Percentiles rank a stretch among this genome's conserved stretches.
These are phyloP conservation scores for Chauna torquata DNA, from an alignment of 2,113 vertebrate genomes.

Conservation along the genomic window DNA sequence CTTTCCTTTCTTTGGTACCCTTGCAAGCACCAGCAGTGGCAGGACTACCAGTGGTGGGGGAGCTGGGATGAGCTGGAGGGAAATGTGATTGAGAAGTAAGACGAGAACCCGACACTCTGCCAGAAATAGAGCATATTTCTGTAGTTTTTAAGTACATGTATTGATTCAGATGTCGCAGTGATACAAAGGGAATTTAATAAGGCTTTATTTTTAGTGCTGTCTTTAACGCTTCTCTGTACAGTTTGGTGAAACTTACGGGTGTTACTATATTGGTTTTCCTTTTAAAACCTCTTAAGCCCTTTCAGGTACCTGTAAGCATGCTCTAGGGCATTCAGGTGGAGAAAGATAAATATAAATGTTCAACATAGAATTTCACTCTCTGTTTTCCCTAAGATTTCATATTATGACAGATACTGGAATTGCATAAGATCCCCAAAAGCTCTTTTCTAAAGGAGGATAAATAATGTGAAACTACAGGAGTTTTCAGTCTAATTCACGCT, in stretches of 20 bases:
- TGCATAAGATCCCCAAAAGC: neutral
- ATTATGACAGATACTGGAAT: neutral
- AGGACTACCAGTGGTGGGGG: neutral
- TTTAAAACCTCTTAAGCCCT: neutral
- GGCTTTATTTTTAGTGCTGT: constrained; percentile 11
- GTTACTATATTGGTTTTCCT: neutral
- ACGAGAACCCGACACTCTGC: neutral
- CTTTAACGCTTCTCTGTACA: neutral
- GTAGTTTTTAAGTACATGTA: neutral
- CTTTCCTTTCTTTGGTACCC: neutral
- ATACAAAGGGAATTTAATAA: constrained; percentile 8
- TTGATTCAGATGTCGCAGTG: constrained; percentile 31
- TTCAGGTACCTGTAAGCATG: neutral
- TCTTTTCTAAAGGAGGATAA: neutral
- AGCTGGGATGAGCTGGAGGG: neutral
- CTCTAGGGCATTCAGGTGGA: neutral
- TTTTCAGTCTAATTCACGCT: neutral
- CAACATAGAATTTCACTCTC: neutral
- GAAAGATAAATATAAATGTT: neutral
- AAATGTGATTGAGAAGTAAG: neutral
- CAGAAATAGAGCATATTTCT: constrained; percentile 4
- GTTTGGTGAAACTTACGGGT: neutral
- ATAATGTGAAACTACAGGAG: neutral
- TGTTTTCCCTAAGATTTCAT: neutral
- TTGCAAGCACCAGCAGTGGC: neutral